Percentiles rank a stretch among this genome's conserved stretches.
phyloP scores from a whole-genome alignment of 2,888 invertebrate genomes.

The Mongoloraphidia duomilia region DNA sequence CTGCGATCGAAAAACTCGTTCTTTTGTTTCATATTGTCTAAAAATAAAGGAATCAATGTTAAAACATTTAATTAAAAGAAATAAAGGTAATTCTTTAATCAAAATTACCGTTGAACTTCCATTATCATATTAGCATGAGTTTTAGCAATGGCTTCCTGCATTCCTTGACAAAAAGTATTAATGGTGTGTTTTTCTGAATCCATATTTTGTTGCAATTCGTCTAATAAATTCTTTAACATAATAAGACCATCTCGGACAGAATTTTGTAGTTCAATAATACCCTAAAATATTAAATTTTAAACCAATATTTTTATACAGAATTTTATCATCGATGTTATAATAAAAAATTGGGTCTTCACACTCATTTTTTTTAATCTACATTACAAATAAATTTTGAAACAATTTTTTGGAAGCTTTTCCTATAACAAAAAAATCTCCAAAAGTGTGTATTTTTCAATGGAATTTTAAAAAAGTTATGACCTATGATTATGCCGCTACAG shows the following conservation, averaged over 20 bases:
- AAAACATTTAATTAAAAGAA: background rate
- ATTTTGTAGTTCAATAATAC: slow-evolving; percentile 31
- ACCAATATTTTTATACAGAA: no score
- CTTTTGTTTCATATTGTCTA: slow-evolving; percentile 34
- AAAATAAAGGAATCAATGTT: slow-evolving; percentile 5
- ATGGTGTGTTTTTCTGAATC: slow-evolving; percentile 51
- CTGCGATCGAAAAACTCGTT: slow-evolving; percentile 38
- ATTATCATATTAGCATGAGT: slow-evolving; percentile 48
- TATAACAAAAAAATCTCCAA: no score
- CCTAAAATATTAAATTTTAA: slow-evolving; percentile 23
- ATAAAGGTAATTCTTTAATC: slow-evolving; percentile 26
- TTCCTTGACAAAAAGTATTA: slow-evolving; percentile 47
- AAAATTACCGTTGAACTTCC: slow-evolving; percentile 49
- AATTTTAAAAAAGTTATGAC: no score
- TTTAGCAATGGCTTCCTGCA: slow-evolving; percentile 49
- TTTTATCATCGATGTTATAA: no score
- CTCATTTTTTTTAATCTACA: no score
- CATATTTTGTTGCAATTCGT: slow-evolving; percentile 48
- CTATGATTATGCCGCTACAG: no score
- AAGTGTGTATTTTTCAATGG: no score
- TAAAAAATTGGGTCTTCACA: no score
- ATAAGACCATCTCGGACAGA: slow-evolving; percentile 52
- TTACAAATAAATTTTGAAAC: no score
- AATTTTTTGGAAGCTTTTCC: no score
- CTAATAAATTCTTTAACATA: slow-evolving; percentile 47